phyloP scores from a whole-genome alignment of 2,888 invertebrate species.

The Xestia rhomboidea region DNA sequence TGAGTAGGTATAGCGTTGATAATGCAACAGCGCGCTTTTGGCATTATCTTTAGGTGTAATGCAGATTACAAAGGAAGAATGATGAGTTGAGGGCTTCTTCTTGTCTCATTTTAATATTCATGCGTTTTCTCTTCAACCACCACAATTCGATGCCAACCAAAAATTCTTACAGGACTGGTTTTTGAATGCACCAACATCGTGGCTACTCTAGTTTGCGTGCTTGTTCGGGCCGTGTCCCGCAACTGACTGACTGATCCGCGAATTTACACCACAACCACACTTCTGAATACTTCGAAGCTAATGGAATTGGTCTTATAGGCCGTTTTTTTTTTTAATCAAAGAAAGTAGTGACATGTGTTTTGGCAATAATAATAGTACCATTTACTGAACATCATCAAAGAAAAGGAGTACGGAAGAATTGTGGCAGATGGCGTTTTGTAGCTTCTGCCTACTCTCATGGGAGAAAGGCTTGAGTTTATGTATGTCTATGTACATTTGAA shows the following conservation, averaged over 20 bases:
- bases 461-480: not conserved
- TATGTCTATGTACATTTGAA: too few relatives aligned
- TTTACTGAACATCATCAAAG: not conserved
- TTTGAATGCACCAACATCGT: constrained; percentile 13
- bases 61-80: not conserved
- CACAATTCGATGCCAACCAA: not conserved
- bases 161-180: not conserved
- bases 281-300: constrained; percentile 38
- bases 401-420: not conserved
- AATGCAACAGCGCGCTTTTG: not conserved
- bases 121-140: not conserved
- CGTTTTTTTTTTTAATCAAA: not conserved
- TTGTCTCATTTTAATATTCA: not conserved
- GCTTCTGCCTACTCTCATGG: not conserved
- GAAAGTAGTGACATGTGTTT: not conserved
- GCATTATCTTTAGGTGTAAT: not conserved
- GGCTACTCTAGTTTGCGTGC: constrained; percentile 48
- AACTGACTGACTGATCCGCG: constrained; percentile 35
- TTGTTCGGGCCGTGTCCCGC: constrained; percentile 9
- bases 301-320: constrained; percentile 23
- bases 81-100: not conserved
- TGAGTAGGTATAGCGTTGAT: not conserved
- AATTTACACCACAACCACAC: constrained; percentile 27
- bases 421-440: not conserved
- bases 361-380: too few relatives aligned